Conservation (phyloP, 2,113 vertebrate genomes). For the Rhinopomastus cyanomelas region DNA sequence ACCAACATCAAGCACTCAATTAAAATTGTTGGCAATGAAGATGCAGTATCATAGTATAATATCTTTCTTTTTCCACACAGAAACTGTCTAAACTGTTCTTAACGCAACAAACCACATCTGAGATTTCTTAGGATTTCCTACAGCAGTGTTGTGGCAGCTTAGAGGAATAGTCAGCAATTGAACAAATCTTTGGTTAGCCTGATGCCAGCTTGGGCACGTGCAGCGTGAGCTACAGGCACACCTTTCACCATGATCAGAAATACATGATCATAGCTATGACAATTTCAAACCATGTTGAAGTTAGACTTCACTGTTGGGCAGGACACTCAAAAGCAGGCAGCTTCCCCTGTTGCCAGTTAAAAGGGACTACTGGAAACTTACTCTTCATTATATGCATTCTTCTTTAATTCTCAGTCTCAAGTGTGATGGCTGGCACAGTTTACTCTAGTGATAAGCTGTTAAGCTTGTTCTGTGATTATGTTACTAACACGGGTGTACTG, state of each 20-base stretch:
- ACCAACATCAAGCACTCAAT: neutral
- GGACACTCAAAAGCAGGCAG: neutral
- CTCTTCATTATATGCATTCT: neutral
- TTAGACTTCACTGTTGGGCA: neutral
- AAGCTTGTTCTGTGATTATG: neutral
- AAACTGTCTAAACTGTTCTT: neutral
- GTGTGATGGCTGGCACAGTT: neutral
- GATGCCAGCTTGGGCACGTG: neutral
- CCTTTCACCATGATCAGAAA: neutral
- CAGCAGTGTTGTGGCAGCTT: neutral
- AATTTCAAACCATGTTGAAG: conserved; percentile 5
- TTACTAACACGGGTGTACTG: conserved; percentile 10
- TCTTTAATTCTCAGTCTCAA: neutral
- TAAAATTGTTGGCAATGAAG: neutral
- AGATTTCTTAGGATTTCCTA: neutral
- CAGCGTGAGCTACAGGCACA: neutral
- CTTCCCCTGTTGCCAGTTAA: neutral
- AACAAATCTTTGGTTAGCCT: neutral
- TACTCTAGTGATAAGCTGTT: neutral
- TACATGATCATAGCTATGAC: neutral
- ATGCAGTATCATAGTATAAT: neutral
- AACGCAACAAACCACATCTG: neutral
- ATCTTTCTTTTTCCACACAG: neutral
- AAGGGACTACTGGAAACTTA: neutral
- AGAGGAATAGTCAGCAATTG: neutral